Evolutionary conservation across 1,140 invertebrate species (phyloP), one percentile per base, ranked within the genome.

Genomic region (Drosophila setifemur): DNA sequence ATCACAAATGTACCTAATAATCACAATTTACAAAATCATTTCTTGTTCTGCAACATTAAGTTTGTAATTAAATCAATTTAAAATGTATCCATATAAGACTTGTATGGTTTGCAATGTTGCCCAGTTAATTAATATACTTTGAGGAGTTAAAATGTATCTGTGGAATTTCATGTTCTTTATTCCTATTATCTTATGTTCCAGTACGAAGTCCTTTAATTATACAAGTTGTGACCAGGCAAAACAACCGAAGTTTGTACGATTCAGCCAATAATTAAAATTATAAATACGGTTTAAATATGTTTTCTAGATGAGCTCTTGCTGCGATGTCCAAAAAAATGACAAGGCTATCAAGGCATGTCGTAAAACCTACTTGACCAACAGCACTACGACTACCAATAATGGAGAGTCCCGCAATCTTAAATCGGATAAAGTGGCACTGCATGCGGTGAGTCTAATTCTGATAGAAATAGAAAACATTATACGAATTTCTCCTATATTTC

Each of bases 141-240:
- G 0, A 52, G 18, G 2, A 0, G 8, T 0, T n/a, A 81, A 16
- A 5, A 81, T 81, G 76, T 31, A 25, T 44, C 29, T 35, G 11
- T 29, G 12, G 5, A 26, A 37, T 5, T 49, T 1, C 1, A 16
- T 6, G 40, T 1, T 5, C 71, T 11, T 26, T 57, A 4, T 2
- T 63, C 11, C 0, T 53, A 2, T 4, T 43, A 11, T 21, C 35
- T 21, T 42, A 16, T 45, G n/a, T 25, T n/a, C 18, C 6, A 28
- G 28, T 12, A 19, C 3, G 0, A 18, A 18, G 5, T 37, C 64
- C 12, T 70, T 76, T 23, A 79, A 79, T 19, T 64, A 58, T 11
- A 79, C 49, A 7, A 81, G 29, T 43, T 81, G 77, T 12, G 77
- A 81, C 26, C 52, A 72, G n/a, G 60, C 76, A 1, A 81, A 75